Evolutionary conservation across 2,113 vertebrate genomes (phyloP).

Genomic region (Antechinus stuartii): DNA sequence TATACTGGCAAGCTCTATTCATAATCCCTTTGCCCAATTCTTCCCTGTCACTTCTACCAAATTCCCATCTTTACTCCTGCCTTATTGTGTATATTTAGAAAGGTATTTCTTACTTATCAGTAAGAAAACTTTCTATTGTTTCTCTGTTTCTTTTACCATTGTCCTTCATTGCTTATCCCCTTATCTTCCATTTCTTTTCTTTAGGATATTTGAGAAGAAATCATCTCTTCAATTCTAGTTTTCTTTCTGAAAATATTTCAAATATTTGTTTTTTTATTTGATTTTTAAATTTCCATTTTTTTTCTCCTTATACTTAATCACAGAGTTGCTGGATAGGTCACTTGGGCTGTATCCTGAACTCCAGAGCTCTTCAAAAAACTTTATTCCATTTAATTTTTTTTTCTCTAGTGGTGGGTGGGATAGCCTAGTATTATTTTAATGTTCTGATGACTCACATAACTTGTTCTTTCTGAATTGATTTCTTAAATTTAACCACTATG

Average conservation of each 20-base stretch:
- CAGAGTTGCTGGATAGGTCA: neutral
- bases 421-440: neutral
- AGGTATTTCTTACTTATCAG: neutral
- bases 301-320: neutral
- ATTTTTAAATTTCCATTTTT: neutral
- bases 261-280: too few species aligned
- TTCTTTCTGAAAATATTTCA: neutral
- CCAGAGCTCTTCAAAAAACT: neutral
- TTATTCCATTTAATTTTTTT: neutral
- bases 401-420: neutral
- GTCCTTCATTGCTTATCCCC: neutral
- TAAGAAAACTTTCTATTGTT: too few species aligned
- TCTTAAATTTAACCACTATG: neutral
- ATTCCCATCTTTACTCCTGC: neutral
- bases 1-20: neutral
- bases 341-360: neutral
- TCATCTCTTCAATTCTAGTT: neutral
- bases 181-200: neutral
- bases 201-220: neutral
- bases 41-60: neutral
- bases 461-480: neutral
- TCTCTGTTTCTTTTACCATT: neutral
- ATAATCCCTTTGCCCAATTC: neutral
- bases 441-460: neutral
- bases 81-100: neutral